Base-by-base conservation (phyloP, 2,797 vertebrate genomes). In the Austrolebias charrua region DNA sequence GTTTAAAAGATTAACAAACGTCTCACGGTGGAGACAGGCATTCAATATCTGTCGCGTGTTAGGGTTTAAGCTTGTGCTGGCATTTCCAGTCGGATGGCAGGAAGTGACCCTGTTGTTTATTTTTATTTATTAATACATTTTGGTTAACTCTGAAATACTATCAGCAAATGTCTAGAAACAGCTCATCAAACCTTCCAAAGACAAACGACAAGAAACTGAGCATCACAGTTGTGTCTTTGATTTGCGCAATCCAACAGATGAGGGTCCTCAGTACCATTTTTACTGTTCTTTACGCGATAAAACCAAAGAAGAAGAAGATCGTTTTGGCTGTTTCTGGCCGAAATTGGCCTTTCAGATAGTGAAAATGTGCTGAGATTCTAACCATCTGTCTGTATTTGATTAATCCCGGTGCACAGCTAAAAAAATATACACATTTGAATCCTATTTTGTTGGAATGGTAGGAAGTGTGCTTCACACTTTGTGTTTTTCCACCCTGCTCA, bases 101-200 rank as follows among this genome's bases (percentile, higher is more conserved):
- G 59, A 77, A 80, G 67, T 55, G 69, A 91, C 86, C 86, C 87
- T 89, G 89, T 85, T 75, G 60, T 71, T 12, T 40, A 35, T 35
- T 35, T 35, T 35, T 8, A 8, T 35, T 35, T 7, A 35, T 35
- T 48, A 48, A 48, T 58, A 59, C 12, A 63, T 83, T 90, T 91
- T 87, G 86, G 86, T 89, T 76, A 79, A 82, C 82, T 88, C 76
- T 75, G 62, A 82, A 24, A 74, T 75, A 75, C 50, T 70, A 69
- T 43, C 60, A 59, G 59, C 51, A 53, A 76, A 76, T 71, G 57
- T 60, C 72, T 84, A 77, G 75, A 86, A 85, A 83, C 69, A 82
- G 79, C 69, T 58, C 60, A 50, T 65, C 31, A 65, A 67, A 53
- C 66, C 14, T 19, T 63, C 29, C 57, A 57, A n/a, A 56, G 50